Percentiles rank a stretch among this genome's conserved stretches.
phyloP scores from a whole-genome alignment of 2,888 invertebrate species.

The Acrobasis suavella region DNA sequence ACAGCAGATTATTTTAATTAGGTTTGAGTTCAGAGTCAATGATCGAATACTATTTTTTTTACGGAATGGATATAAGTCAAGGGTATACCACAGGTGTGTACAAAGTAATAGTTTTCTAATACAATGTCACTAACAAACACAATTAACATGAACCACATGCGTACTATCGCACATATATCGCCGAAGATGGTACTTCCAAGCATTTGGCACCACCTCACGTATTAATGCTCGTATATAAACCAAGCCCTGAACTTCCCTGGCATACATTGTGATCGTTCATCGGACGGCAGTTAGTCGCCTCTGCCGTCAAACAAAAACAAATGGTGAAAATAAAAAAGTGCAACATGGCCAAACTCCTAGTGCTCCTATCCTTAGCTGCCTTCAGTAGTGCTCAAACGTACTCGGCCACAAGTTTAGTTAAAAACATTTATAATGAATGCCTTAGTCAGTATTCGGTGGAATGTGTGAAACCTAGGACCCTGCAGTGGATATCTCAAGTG shows the following conservation, averaged over 20 bases:
- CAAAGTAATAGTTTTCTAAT: conserved; percentile 68
- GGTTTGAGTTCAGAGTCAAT: too few relatives aligned
- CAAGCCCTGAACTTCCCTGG: conserved; percentile 73
- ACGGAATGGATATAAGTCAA: background rate
- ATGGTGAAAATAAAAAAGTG: conserved; percentile 54
- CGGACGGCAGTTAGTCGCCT: conserved; percentile 72
- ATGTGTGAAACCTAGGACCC: conserved; percentile 90
- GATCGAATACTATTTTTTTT: background rate
- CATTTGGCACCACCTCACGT: conserved; percentile 75
- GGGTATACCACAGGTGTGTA: conserved; percentile 23
- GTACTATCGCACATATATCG: conserved; percentile 48
- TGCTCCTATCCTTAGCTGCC: conserved; percentile 64
- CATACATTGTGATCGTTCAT: conserved; percentile 75
- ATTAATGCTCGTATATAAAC: conserved; percentile 83
- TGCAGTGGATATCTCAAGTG: conserved; percentile 88
- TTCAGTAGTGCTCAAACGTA: conserved; percentile 63
- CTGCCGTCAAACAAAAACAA: conserved; percentile 58
- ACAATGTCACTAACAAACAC: conserved; percentile 56
- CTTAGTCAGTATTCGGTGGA: conserved; percentile 86
- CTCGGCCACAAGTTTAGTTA: conserved; percentile 84
- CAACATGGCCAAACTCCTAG: conserved; percentile 72
- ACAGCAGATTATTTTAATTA: too few relatives aligned
- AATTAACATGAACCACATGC: conserved; percentile 67
- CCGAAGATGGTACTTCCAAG: conserved; percentile 60
- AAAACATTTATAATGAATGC: conserved; percentile 86